Evolutionary conservation across 2,797 vertebrate genomes (phyloP).

Genomic region (Girardinus metallicus): DNA sequence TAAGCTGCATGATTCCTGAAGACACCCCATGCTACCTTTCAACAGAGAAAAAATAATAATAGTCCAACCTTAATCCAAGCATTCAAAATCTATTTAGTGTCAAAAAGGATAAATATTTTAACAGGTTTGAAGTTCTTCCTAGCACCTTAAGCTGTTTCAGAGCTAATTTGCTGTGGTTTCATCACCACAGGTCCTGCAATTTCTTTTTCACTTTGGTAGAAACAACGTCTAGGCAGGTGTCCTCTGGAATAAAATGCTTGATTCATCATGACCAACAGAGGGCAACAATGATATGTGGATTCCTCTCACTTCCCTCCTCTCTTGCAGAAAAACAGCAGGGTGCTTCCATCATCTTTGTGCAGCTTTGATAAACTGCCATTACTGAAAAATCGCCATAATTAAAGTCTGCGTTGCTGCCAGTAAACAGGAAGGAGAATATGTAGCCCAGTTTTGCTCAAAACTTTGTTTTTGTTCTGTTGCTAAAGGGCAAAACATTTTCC

Average conservation of each 20-base stretch:
- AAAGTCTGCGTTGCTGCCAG: background rate
- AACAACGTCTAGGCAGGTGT: conserved; percentile 12
- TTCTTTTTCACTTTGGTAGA: background rate
- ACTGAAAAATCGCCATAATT: background rate
- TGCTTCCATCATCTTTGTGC: background rate
- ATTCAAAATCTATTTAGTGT: conserved; percentile 1
- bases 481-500: background rate
- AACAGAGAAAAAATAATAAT: background rate
- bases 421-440: background rate
- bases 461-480: background rate
- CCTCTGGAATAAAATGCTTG: background rate
- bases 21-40: background rate
- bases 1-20: conserved; percentile 6
- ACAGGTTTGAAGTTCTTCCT: conserved; percentile 28
- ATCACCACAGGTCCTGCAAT: background rate
- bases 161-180: background rate
- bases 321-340: background rate
- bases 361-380: background rate
- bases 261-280: conserved; percentile 40
- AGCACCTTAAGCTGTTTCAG: background rate
- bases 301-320: background rate
- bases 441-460: background rate
- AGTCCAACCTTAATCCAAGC: conserved; percentile 12
- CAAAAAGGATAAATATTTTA: conserved; percentile 12
- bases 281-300: conserved; percentile 42